phyloP scores from a whole-genome alignment of 1,140 invertebrate genomes.

The Arctopsyche grandis region DNA sequence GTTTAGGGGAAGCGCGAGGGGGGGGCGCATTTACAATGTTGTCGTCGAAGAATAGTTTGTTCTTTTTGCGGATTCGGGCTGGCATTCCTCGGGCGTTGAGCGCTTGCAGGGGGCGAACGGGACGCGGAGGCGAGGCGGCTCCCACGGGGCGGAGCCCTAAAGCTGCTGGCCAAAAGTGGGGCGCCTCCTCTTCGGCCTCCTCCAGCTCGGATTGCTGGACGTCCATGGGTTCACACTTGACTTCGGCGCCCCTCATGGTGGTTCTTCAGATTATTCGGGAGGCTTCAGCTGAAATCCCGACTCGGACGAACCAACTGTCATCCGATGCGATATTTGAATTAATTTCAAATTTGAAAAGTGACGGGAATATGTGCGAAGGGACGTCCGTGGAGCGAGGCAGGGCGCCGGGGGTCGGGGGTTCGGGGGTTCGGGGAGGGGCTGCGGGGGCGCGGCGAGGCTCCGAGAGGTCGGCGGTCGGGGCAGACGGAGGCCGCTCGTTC shows the following conservation, averaged over 20 bases:
- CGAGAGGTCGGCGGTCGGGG: not conserved
- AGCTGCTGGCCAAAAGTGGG: constrained; percentile 77
- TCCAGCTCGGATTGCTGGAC: constrained; percentile 66
- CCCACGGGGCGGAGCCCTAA: constrained; percentile 83
- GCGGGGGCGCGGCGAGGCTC: not conserved
- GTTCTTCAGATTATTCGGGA: constrained; percentile 64
- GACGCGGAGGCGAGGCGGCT: constrained; percentile 76
- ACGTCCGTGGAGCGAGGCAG: not conserved
- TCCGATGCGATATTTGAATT: too few species aligned
- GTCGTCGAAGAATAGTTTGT: constrained; percentile 91
- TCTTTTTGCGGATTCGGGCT: constrained; percentile 89
- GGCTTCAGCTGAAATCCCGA: not conserved
- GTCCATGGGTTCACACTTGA: constrained; percentile 68
- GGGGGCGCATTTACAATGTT: constrained; percentile 86
- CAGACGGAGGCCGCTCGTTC: not conserved
- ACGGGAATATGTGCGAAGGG: not conserved
- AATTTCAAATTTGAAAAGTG: constrained; percentile 66
- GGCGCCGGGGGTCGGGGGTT: not conserved
- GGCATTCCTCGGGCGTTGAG: constrained; percentile 89
- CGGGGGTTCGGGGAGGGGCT: not conserved
- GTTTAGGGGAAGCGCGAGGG: constrained; percentile 72
- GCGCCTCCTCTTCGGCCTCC: constrained; percentile 72
- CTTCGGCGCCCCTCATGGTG: constrained; percentile 61
- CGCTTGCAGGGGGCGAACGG: constrained; percentile 77
- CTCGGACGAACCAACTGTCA: not conserved